Evolutionary conservation across 2,113 vertebrate species (phyloP).

Genomic region (Stercorarius parasiticus): DNA sequence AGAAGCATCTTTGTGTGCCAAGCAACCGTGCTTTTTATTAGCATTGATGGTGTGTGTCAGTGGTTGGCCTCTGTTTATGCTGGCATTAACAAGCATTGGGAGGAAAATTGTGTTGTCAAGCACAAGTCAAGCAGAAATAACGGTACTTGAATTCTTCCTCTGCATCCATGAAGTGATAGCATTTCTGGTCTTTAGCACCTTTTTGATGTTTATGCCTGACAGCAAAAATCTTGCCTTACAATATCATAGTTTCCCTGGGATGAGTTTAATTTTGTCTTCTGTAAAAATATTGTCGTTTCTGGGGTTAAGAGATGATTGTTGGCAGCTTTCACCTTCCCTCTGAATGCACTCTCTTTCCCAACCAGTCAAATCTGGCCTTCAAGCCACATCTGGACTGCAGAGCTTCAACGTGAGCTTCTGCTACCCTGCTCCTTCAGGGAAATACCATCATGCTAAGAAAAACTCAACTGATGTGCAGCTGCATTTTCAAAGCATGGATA

Average conservation of each 20-base stretch:
- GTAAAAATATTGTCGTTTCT: background rate
- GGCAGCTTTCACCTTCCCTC: background rate
- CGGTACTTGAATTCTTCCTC: background rate
- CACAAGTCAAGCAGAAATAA: background rate
- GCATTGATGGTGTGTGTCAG: background rate
- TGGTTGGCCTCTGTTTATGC: background rate
- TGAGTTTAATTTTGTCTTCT: background rate
- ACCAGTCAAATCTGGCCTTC: background rate
- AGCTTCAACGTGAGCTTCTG: background rate
- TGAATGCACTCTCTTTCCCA: background rate
- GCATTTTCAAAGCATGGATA: background rate
- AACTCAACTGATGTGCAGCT: background rate
- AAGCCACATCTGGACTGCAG: background rate
- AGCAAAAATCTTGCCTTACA: background rate
- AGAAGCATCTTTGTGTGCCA: background rate
- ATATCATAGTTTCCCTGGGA: fast-evolving
- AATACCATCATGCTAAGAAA: fast-evolving
- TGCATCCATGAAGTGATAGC: background rate
- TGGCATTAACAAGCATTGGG: background rate
- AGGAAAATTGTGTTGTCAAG: conserved; percentile 2
- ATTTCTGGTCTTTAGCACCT: background rate
- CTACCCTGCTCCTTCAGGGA: background rate
- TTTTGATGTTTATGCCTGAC: background rate
- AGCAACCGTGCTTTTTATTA: background rate
- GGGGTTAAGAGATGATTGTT: background rate